Evolutionary conservation across 2,888 invertebrate genomes (phyloP).

Genomic region (Pollenia amentaria): DNA sequence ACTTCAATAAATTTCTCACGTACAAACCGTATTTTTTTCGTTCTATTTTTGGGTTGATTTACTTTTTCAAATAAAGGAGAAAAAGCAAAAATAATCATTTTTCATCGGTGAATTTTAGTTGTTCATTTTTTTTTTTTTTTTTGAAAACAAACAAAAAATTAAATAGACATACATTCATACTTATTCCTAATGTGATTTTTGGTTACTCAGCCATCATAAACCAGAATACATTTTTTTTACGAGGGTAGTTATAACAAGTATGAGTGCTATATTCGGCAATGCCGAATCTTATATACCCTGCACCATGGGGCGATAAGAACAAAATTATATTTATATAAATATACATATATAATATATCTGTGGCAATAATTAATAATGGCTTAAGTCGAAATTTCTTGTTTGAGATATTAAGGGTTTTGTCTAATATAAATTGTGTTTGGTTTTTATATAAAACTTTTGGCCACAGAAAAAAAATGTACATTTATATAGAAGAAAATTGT

Average conservation of each 20-base stretch:
- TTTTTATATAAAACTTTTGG: too few species aligned
- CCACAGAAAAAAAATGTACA: too few species aligned
- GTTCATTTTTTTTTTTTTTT: constrained; percentile 14
- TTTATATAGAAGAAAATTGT: too few species aligned
- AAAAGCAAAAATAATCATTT: constrained; percentile 55
- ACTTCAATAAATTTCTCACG: constrained; percentile 49
- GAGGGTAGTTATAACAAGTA: background rate
- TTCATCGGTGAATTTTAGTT: constrained; percentile 58
- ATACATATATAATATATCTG: too few species aligned
- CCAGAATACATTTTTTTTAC: constrained; percentile 4
- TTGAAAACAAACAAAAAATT: background rate
- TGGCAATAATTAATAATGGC: too few species aligned
- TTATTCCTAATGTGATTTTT: constrained; percentile 40
- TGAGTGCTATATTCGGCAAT: too few species aligned
- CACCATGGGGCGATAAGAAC: too few species aligned
- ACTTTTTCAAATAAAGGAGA: background rate
- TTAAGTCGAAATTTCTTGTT: too few species aligned
- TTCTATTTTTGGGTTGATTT: constrained; percentile 25
- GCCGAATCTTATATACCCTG: too few species aligned
- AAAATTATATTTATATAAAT: too few species aligned
- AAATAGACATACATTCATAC: background rate
- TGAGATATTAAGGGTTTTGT: too few species aligned
- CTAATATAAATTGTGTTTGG: too few species aligned
- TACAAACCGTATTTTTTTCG: constrained; percentile 11
- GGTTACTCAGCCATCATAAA: background rate